Conservation (phyloP, 2,113 vertebrate species). For the Scomber japonicus region DNA sequence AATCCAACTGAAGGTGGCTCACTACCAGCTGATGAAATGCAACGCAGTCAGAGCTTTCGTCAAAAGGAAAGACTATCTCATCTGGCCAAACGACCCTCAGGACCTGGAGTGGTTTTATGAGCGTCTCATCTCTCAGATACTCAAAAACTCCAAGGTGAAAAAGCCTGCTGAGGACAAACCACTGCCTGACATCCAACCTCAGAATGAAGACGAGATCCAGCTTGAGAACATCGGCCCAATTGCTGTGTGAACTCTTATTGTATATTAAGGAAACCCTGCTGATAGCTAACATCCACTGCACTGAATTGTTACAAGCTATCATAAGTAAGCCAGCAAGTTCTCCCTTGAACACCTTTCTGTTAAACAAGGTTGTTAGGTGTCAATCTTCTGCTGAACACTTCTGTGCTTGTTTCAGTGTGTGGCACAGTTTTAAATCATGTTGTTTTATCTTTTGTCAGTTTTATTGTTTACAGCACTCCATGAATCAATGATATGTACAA, state of each 20-base stretch:
- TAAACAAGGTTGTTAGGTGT: neutral
- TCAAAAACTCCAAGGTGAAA: conserved; percentile 78
- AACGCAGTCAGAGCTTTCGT: conserved; percentile 84
- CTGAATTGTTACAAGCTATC: neutral
- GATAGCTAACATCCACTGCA: neutral
- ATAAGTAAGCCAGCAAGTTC: no score
- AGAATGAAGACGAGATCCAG: neutral
- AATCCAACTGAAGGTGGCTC: conserved; percentile 78
- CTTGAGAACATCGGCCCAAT: conserved; percentile 21
- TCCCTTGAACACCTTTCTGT: no score
- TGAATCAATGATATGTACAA: no score
- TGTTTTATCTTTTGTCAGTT: no score
- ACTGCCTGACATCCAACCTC: neutral
- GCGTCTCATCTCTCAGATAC: conserved; percentile 84
- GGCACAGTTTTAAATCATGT: no score
- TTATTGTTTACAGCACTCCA: no score
- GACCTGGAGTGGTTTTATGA: conserved; percentile 91
- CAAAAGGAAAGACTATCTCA: conserved; percentile 84
- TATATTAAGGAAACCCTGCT: neutral
- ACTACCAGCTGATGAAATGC: conserved; percentile 89
- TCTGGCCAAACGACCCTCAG: conserved; percentile 92
- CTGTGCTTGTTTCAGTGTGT: no score
- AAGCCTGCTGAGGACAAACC: conserved; percentile 26
- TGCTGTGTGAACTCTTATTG: conserved; percentile 16
- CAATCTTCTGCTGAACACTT: no score